A percentile compares a stretch with the other conserved stretches of the same genome.
Conservation (phyloP, 2,888 invertebrate species). For the Eretmocerus hayati region DNA sequence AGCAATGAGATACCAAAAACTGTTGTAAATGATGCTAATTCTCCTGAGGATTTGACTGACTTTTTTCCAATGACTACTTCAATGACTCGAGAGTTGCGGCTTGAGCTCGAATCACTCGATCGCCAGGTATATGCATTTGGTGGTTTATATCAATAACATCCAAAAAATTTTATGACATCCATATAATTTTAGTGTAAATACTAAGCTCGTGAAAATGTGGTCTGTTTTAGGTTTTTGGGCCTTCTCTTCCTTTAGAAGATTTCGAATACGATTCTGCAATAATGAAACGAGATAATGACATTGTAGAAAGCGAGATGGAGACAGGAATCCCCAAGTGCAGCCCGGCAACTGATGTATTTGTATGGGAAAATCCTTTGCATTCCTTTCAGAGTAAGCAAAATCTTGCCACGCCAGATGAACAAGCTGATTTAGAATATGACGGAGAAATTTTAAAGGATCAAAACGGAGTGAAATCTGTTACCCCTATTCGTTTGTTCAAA, state of each 20-base stretch:
- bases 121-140: slow-evolving; percentile 55
- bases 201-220: no score
- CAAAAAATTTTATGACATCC: background rate
- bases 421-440: slow-evolving; percentile 64
- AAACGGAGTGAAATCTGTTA: slow-evolving; percentile 60
- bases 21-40: slow-evolving; percentile 43
- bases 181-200: background rate
- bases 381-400: slow-evolving; percentile 42
- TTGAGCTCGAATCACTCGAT: slow-evolving; percentile 78
- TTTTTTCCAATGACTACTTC: slow-evolving; percentile 84
- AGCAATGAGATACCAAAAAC: slow-evolving; percentile 37
- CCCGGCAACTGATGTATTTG: slow-evolving; percentile 57
- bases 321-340: slow-evolving; percentile 49
- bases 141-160: background rate
- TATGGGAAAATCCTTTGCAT: slow-evolving; percentile 75
- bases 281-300: slow-evolving; percentile 35
- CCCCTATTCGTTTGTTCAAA: slow-evolving; percentile 58
- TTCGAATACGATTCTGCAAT: slow-evolving; percentile 35
- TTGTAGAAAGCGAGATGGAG: slow-evolving; percentile 41
- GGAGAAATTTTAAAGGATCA: slow-evolving; percentile 59
- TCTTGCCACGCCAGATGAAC: slow-evolving; percentile 65
- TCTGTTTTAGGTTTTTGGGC: slow-evolving; percentile 63
- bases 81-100: slow-evolving; percentile 72
- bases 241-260: slow-evolving; percentile 39
- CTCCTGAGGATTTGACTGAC: slow-evolving; percentile 70